Conservation (phyloP, 2,113 vertebrate species). For the Gnathonemus echidnorhynchus region DNA sequence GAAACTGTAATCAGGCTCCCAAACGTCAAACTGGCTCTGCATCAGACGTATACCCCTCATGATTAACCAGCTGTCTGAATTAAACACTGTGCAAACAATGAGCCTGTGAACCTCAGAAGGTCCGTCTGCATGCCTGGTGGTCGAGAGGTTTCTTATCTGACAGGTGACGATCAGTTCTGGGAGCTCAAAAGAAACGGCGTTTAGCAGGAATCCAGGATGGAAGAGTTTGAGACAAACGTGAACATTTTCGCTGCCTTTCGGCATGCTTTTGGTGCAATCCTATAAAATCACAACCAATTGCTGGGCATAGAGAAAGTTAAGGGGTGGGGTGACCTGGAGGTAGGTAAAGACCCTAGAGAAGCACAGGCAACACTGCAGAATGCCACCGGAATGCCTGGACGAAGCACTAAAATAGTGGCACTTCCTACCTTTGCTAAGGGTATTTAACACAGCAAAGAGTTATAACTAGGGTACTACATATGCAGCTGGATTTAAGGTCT, state of each 20-base stretch:
- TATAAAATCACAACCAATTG: background rate
- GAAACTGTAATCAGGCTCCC: background rate
- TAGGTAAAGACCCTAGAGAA: background rate
- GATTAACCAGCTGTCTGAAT: conserved; percentile 23
- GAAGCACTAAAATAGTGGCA: background rate
- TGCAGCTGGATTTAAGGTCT: background rate
- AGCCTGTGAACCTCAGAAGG: conserved; percentile 21
- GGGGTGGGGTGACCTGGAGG: background rate
- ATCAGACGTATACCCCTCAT: background rate
- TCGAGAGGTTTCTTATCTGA: background rate
- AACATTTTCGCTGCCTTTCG: background rate
- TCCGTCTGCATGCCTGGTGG: conserved; percentile 11
- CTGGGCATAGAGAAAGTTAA: background rate
- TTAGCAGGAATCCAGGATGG: background rate
- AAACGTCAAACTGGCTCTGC: background rate
- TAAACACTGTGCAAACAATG: background rate
- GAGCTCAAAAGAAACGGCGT: background rate
- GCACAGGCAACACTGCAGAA: background rate
- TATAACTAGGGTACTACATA: background rate
- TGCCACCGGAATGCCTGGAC: background rate
- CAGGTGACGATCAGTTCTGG: background rate
- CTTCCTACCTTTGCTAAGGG: background rate
- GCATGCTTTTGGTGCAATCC: background rate
- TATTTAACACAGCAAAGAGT: background rate
- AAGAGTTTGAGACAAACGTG: background rate